Conservation (phyloP, 2,888 invertebrate species). For the Minunthozetes semirufus region DNA sequence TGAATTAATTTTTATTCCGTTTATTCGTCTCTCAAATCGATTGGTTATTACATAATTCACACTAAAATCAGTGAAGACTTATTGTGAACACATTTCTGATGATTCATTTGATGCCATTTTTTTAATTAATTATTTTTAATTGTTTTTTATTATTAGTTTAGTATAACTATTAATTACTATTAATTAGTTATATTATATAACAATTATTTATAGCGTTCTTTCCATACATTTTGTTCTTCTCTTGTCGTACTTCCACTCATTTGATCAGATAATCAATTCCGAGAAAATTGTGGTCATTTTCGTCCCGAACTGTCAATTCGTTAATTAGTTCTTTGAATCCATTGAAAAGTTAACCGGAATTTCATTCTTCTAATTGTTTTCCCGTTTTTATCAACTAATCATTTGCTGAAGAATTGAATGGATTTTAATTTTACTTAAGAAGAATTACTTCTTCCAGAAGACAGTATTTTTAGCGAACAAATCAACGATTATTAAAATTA, state of each 20-base stretch:
- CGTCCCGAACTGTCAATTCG: too few species aligned
- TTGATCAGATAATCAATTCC: neutral
- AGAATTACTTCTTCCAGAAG: too few species aligned
- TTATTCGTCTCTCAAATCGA: neutral
- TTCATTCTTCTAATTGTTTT: too few species aligned
- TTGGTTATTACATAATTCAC: neutral
- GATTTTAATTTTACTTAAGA: too few species aligned
- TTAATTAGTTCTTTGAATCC: too few species aligned
- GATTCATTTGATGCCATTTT: slow-evolving; percentile 14
- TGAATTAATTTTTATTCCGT: neutral
- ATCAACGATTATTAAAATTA: too few species aligned
- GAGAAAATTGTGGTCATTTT: neutral
- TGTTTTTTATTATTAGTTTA: slow-evolving; percentile 13
- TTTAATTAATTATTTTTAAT: neutral
- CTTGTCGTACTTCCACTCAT: slow-evolving; percentile 39
- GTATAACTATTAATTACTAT: neutral
- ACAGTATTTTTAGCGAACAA: too few species aligned
- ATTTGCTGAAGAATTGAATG: too few species aligned
- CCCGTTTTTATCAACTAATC: too few species aligned
- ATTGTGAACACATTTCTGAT: neutral
- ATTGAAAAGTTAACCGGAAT: too few species aligned
- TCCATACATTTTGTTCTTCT: slow-evolving; percentile 6
- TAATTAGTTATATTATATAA: neutral
- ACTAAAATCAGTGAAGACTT: neutral
- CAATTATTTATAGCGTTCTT: slow-evolving; percentile 5